Percentiles rank a stretch among this genome's conserved stretches.
phyloP scores from a whole-genome alignment of 2,797 vertebrate genomes.

The Gila robusta region DNA sequence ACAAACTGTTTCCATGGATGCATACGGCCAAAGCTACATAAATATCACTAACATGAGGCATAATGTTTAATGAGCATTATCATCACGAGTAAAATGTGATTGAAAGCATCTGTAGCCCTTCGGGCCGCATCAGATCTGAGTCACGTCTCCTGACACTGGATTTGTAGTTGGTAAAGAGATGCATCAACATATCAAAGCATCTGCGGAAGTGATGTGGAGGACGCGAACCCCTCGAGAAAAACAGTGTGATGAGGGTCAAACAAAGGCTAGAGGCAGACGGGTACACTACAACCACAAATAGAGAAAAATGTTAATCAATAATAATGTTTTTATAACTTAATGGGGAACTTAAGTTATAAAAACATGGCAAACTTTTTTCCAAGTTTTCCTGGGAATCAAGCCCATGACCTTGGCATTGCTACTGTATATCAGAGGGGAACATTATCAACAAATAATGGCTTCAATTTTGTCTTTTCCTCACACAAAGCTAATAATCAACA shows the following conservation, averaged over 20 bases:
- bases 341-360: no score
- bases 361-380: background rate
- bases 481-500: background rate
- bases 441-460: background rate
- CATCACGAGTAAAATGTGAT: conserved; percentile 15
- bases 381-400: background rate
- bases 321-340: background rate
- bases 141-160: background rate
- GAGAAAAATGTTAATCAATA: background rate
- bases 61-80: conserved; percentile 33
- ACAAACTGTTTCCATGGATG: conserved; percentile 38
- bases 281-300: background rate
- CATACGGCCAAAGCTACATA: conserved; percentile 19
- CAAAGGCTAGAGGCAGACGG: background rate
- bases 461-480: background rate
- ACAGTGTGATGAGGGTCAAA: background rate
- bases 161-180: conserved; percentile 6
- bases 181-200: conserved; percentile 52
- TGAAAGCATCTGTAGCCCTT: background rate
- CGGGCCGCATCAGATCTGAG: conserved; percentile 15
- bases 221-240: background rate
- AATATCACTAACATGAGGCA: conserved; percentile 25
- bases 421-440: background rate
- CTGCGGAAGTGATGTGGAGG: conserved; percentile 22
- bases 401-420: background rate